These are phyloP conservation scores for Artibeus lituratus DNA, from an alignment of 2,797 vertebrate species.

Conservation along the genomic window DNA sequence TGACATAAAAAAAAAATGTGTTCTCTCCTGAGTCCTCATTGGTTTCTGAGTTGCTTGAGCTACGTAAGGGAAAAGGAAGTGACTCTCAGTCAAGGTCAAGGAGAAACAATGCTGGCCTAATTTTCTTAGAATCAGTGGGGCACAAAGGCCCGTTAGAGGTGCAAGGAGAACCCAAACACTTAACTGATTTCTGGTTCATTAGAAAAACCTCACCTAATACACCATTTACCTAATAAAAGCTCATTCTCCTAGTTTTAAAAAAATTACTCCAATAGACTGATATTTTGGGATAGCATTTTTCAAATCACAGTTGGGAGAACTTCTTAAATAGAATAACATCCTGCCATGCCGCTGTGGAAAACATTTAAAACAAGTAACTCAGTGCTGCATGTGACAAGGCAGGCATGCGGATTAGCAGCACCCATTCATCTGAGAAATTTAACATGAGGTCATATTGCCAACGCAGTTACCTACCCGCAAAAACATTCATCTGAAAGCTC, in stretches of 20 bases:
- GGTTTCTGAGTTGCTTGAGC: neutral
- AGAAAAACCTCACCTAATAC: neutral
- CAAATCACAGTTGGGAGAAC: neutral
- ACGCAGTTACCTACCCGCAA: neutral
- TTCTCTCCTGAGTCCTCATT: neutral
- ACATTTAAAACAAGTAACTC: neutral
- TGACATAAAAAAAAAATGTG: neutral
- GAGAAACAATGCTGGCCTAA: neutral
- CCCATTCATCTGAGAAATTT: neutral
- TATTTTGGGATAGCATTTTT: neutral
- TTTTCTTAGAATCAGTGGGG: neutral
- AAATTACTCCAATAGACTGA: neutral
- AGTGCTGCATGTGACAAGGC: neutral
- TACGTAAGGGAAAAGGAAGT: neutral
- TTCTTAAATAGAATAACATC: neutral
- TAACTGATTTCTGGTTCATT: neutral
- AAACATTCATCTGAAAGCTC: neutral
- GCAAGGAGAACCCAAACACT: neutral
- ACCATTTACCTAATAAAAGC: neutral
- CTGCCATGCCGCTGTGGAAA: neutral
- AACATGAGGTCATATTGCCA: neutral
- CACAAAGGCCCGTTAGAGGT: neutral
- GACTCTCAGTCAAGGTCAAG: neutral
- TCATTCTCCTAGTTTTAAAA: constrained; percentile 20
- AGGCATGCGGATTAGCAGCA: neutral